phyloP scores from a whole-genome alignment of 2,797 vertebrate genomes.

The Podarcis siculus region DNA sequence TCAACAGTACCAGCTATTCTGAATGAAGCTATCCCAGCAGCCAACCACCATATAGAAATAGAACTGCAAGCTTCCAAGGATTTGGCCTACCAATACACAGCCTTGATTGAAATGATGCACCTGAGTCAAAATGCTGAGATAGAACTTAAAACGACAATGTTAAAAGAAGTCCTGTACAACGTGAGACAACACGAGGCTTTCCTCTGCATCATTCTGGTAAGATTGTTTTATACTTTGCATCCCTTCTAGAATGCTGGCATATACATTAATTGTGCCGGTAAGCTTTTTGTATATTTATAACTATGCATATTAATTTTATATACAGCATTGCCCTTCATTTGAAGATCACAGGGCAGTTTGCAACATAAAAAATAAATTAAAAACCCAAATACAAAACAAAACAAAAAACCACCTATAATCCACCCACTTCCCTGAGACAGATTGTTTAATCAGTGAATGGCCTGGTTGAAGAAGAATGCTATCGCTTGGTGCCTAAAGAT shows the following conservation, averaged over 20 bases:
- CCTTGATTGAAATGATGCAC: slow-evolving; percentile 81
- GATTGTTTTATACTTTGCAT: slow-evolving; percentile 31
- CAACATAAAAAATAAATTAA: too few species aligned
- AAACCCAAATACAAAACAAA: too few species aligned
- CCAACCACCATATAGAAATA: slow-evolving; percentile 69
- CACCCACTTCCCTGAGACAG: too few species aligned
- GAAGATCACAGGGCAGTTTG: too few species aligned
- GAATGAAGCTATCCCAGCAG: slow-evolving; percentile 76
- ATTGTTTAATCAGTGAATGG: too few species aligned
- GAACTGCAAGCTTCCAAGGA: slow-evolving; percentile 75
- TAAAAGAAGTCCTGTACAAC: slow-evolving; percentile 88
- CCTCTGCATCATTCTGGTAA: slow-evolving; percentile 88
- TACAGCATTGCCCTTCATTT: too few species aligned
- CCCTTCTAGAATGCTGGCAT: background rate
- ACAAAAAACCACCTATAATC: too few species aligned
- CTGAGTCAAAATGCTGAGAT: slow-evolving; percentile 38
- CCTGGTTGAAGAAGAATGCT: too few species aligned
- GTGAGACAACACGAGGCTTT: slow-evolving; percentile 88
- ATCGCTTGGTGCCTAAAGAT: too few species aligned
- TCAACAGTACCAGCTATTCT: slow-evolving; percentile 84
- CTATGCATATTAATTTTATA: background rate
- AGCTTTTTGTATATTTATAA: background rate
- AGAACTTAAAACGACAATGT: slow-evolving; percentile 59
- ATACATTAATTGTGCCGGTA: background rate
- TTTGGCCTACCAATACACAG: slow-evolving; percentile 81